Conservation (phyloP, 2,113 vertebrate species). For the Enhydra lutris region DNA sequence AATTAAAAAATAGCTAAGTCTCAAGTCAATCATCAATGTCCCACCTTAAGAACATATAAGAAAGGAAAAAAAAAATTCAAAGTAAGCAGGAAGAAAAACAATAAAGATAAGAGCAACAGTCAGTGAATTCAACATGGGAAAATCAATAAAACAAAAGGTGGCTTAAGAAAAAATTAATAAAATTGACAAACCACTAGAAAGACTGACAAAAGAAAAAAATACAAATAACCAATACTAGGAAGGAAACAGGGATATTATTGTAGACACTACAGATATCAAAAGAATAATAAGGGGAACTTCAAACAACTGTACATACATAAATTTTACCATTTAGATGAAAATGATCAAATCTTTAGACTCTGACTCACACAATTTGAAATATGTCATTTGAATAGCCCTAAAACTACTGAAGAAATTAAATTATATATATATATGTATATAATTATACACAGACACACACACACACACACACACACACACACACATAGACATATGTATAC, state of each 20-base stretch:
- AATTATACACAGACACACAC: no score
- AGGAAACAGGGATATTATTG: not conserved
- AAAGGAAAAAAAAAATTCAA: not conserved
- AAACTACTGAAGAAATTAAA: not conserved
- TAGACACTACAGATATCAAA: not conserved
- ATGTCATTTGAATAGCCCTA: not conserved
- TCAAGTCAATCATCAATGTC: not conserved
- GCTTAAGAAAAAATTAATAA: not conserved
- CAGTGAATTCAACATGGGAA: not conserved
- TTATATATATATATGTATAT: no score
- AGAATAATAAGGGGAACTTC: not conserved
- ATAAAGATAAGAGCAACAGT: not conserved
- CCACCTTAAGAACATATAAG: not conserved
- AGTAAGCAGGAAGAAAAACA: not conserved
- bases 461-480: no score
- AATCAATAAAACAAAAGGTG: not conserved
- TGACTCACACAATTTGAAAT: not conserved
- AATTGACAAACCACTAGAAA: not conserved
- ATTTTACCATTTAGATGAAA: not conserved
- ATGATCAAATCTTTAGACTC: not conserved
- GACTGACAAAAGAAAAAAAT: not conserved
- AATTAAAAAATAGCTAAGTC: not conserved
- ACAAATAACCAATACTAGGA: not conserved
- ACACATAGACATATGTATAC: not conserved
- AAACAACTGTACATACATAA: not conserved